phyloP scores from a whole-genome alignment of 2,113 vertebrate species.

The Heptranchias perlo region DNA sequence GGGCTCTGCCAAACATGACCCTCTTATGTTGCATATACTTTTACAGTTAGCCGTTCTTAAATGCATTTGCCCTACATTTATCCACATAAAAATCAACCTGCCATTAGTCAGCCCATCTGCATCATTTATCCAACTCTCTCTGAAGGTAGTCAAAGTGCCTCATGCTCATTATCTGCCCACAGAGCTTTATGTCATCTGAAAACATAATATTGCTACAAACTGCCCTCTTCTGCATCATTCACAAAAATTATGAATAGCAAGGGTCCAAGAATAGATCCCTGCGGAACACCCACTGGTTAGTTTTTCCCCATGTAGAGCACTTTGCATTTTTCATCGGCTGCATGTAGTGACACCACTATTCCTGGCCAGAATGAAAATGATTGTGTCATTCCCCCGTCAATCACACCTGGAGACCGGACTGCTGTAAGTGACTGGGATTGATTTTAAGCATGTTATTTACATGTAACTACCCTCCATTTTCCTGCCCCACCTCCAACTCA shows the following conservation, averaged over 20 bases:
- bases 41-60: background rate
- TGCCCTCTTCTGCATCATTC: background rate
- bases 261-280: background rate
- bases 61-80: background rate
- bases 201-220: background rate
- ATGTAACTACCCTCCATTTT: too few species aligned
- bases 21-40: background rate
- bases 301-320: too few species aligned
- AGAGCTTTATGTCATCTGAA: background rate
- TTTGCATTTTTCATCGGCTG: too few species aligned
- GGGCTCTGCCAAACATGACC: background rate
- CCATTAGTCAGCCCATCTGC: background rate
- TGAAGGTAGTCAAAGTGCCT: background rate
- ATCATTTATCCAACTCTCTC: background rate
- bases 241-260: background rate
- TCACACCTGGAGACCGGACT: too few species aligned
- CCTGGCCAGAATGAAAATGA: too few species aligned
- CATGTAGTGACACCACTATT: too few species aligned
- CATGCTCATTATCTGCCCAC: background rate
- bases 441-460: too few species aligned
- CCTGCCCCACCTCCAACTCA: too few species aligned
- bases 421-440: too few species aligned
- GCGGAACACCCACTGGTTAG: background rate
- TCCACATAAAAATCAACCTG: background rate
- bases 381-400: too few species aligned